A percentile compares a stretch with the other conserved stretches of the same genome.
Evolutionary conservation across 2,113 vertebrate genomes (phyloP).

Genomic region (Pyrgilauda ruficollis): DNA sequence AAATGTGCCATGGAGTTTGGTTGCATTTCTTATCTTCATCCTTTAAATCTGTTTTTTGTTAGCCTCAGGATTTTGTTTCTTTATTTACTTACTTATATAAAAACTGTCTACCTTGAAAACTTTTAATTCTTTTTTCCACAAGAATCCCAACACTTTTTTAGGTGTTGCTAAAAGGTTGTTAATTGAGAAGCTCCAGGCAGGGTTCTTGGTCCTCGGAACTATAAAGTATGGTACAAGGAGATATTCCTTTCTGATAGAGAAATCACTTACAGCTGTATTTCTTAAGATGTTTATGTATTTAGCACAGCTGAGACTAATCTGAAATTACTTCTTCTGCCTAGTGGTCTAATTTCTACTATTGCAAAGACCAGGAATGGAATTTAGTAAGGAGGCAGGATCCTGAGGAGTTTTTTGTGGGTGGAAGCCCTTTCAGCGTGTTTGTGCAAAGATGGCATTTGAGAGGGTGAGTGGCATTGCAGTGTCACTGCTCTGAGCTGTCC

Average conservation of each 20-base stretch:
- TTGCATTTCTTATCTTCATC: not conserved
- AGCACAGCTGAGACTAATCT: not conserved
- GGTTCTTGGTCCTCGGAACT: not conserved
- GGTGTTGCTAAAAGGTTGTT: not conserved
- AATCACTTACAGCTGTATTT: not conserved
- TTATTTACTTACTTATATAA: not conserved
- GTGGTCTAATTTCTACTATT: not conserved
- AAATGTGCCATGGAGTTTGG: slow-evolving; percentile 7
- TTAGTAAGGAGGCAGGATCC: not conserved
- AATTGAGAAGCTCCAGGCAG: not conserved
- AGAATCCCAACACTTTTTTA: not conserved
- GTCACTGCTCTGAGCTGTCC: not conserved
- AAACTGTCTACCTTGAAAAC: not conserved
- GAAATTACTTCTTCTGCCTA: not conserved
- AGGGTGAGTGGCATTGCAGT: not conserved
- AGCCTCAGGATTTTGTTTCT: not conserved
- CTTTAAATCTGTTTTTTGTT: not conserved
- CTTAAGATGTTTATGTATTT: not conserved
- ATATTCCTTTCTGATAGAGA: not conserved
- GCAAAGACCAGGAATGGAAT: not conserved
- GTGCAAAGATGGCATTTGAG: not conserved
- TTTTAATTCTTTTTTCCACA: not conserved
- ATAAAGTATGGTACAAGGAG: not conserved
- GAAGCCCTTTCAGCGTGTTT: not conserved
- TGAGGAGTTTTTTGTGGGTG: not conserved